Percentiles rank a stretch among this genome's conserved stretches.
Conservation (phyloP, 2,888 invertebrate species). For the Kuschelorhynchus macadamiae region DNA sequence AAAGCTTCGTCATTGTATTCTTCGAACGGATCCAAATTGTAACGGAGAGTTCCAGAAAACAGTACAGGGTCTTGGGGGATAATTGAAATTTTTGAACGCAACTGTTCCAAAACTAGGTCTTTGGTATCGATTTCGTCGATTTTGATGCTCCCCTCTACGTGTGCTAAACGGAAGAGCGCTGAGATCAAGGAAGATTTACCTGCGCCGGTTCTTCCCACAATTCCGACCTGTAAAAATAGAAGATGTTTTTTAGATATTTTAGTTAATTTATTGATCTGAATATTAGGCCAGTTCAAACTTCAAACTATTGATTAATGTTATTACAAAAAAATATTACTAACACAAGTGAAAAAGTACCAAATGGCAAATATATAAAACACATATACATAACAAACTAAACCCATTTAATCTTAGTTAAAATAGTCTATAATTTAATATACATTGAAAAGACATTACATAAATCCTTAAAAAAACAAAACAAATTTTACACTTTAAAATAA, state of each 20-base stretch:
- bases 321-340: too few species aligned
- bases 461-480: too few species aligned
- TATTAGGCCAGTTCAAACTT: too few species aligned
- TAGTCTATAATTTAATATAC: too few species aligned
- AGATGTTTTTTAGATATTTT: neutral
- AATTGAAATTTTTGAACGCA: slow-evolving; percentile 72
- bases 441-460: too few species aligned
- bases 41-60: slow-evolving; percentile 73
- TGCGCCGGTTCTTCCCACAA: slow-evolving; percentile 88
- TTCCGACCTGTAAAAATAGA: slow-evolving; percentile 75
- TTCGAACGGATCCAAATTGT: slow-evolving; percentile 76
- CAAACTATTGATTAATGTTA: too few species aligned
- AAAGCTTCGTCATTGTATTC: slow-evolving; percentile 78
- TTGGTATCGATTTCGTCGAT: slow-evolving; percentile 80
- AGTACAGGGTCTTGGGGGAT: slow-evolving; percentile 79
- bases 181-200: slow-evolving; percentile 86
- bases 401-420: too few species aligned
- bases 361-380: too few species aligned
- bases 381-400: too few species aligned
- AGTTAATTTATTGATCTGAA: neutral
- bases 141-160: slow-evolving; percentile 78
- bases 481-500: too few species aligned
- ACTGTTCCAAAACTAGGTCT: slow-evolving; percentile 72
- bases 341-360: too few species aligned
- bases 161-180: slow-evolving; percentile 82